Percentiles rank a stretch among this genome's conserved stretches.
These are phyloP conservation scores for Atopsyche davidsoni DNA, from an alignment of 1,140 invertebrate species.

Conservation along the genomic window DNA sequence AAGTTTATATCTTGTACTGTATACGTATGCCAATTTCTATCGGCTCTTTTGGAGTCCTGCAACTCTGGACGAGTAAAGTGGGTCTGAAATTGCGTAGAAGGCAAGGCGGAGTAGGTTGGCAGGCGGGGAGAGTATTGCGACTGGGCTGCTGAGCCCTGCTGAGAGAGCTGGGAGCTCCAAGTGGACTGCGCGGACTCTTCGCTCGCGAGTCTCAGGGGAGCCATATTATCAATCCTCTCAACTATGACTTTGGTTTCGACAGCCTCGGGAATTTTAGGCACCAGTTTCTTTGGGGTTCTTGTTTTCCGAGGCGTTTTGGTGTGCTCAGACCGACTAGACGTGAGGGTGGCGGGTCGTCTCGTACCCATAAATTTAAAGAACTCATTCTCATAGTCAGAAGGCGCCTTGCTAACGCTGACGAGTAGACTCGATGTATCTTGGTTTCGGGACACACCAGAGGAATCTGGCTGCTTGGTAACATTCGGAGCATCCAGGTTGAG, in stretches of 20 bases:
- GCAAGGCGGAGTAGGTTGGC: background rate
- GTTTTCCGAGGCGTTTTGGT: conserved; percentile 16
- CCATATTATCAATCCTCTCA: background rate
- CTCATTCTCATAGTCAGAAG: conserved; percentile 17
- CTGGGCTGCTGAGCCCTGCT: background rate
- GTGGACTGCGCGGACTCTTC: background rate
- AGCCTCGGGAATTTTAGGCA: background rate
- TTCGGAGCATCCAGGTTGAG: background rate
- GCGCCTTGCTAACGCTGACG: conserved; percentile 1
- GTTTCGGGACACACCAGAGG: background rate
- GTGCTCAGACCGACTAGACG: too few species aligned
- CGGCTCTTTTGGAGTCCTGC: background rate
- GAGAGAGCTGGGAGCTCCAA: background rate
- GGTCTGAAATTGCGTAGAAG: background rate
- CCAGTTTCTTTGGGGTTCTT: conserved; percentile 8
- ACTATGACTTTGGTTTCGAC: background rate
- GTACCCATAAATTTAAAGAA: conserved; percentile 24
- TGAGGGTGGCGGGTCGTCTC: background rate
- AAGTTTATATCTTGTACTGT: background rate
- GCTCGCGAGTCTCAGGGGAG: background rate
- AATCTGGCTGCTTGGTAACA: background rate
- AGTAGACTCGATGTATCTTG: background rate
- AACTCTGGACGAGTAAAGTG: background rate
- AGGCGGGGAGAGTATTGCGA: background rate
- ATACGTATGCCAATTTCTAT: background rate